Percentiles rank a stretch among this genome's conserved stretches.
These are phyloP conservation scores for Girardinus metallicus DNA, from an alignment of 2,797 vertebrate genomes.

Conservation along the genomic window DNA sequence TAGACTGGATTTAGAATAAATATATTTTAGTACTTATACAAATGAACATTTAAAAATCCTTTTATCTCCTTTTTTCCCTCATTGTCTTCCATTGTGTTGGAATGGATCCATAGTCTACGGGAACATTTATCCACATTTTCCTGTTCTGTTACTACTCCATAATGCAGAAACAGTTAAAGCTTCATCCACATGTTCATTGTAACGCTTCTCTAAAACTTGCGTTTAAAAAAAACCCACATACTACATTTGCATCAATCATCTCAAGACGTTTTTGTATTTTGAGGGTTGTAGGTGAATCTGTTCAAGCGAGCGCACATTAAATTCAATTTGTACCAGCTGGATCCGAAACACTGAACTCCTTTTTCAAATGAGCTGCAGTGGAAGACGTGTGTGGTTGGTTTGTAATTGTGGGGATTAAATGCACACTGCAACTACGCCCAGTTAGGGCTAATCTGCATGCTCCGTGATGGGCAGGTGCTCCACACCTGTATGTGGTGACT, in stretches of 20 bases:
- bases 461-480: constrained; percentile 12
- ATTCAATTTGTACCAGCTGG: constrained; percentile 1
- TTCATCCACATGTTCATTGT: not conserved
- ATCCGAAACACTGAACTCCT: not conserved
- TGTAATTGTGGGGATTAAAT: constrained; percentile 21
- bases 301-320: constrained; percentile 5
- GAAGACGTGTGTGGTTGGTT: not conserved
- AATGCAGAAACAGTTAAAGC: not conserved
- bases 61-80: not conserved
- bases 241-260: not conserved
- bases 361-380: not conserved
- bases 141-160: not conserved
- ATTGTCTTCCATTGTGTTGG: not conserved
- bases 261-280: not conserved
- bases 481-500: constrained; percentile 16
- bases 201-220: not conserved
- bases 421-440: constrained; percentile 22
- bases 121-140: not conserved
- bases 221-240: not conserved
- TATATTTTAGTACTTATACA: not conserved
- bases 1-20: not conserved
- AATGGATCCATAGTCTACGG: not conserved
- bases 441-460: constrained; percentile 52
- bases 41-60: not conserved
- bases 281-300: not conserved